Percentiles rank a stretch among this genome's conserved stretches.
These are phyloP conservation scores for Lepidocolaptes lacrymiger DNA, from an alignment of 2,797 vertebrate species.

Conservation along the genomic window DNA sequence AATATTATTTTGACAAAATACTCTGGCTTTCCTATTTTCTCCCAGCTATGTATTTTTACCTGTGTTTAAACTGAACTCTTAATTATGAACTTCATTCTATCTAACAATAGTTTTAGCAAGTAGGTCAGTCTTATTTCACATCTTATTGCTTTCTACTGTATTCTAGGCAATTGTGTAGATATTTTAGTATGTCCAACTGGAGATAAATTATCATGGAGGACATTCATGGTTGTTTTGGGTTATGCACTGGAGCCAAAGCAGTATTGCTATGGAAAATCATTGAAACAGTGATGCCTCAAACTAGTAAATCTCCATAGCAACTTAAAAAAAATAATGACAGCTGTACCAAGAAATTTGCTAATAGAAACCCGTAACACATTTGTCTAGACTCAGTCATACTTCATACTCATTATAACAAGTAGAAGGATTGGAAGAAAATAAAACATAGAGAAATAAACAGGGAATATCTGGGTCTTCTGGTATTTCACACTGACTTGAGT, in stretches of 20 bases:
- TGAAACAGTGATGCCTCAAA: conserved; percentile 14
- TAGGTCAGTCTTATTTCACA: neutral
- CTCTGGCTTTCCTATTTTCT: neutral
- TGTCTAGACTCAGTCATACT: conserved; percentile 11
- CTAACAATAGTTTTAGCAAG: neutral
- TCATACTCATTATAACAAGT: conserved; percentile 24
- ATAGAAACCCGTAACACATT: conserved; percentile 52
- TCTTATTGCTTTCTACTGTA: neutral
- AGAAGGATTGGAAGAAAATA: neutral
- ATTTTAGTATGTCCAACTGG: neutral
- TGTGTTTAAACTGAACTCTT: neutral
- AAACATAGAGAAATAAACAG: neutral
- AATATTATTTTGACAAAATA: neutral
- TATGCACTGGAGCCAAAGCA: neutral
- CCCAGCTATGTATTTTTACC: neutral
- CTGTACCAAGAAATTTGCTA: conserved; percentile 51
- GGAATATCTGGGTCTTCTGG: neutral
- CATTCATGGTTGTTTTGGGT: conserved; percentile 4
- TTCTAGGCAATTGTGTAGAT: neutral
- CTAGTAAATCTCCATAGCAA: conserved; percentile 52
- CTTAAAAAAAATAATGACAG: conserved; percentile 67
- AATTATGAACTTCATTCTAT: neutral
- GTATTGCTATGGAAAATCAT: conserved; percentile 48
- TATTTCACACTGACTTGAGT: neutral
- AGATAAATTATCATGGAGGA: conserved; percentile 19